Conservation (phyloP, 2,113 vertebrate species). For the Oncorhynchus clarkii region DNA sequence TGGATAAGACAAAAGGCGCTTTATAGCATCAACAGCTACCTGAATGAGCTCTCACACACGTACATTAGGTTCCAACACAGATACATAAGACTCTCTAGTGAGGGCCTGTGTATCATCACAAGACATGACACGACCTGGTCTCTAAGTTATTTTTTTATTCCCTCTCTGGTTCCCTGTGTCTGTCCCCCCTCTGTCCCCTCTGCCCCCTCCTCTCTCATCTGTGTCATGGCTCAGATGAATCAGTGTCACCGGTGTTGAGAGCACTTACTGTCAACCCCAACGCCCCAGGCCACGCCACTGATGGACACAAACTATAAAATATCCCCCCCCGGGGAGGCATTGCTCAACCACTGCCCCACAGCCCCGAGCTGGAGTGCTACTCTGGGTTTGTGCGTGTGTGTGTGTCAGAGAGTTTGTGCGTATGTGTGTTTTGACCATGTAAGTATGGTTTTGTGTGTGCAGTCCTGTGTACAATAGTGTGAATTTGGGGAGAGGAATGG, state of each 20-base stretch:
- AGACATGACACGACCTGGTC: conserved; percentile 3
- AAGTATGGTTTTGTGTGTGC: conserved; percentile 36
- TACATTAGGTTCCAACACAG: neutral
- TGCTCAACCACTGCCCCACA: conserved; percentile 72
- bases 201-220: conserved; percentile 58
- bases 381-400: conserved; percentile 44
- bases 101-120: neutral
- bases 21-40: neutral
- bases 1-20: neutral
- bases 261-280: conserved; percentile 82
- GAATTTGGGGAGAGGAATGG: conserved; percentile 15
- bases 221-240: conserved; percentile 80
- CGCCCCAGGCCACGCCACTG: conserved; percentile 75
- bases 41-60: neutral
- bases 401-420: conserved; percentile 37
- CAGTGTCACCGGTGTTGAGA: conserved; percentile 81
- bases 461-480: conserved; percentile 39
- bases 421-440: conserved; percentile 17
- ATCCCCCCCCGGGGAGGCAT: conserved; percentile 78
- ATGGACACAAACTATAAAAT: conserved; percentile 87
- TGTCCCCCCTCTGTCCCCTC: conserved; percentile 10
- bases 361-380: conserved; percentile 67
- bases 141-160: conserved; percentile 1
- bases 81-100: neutral
- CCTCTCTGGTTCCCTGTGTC: conserved; percentile 12